Base-by-base conservation (phyloP, 1,140 invertebrate species). In the Anoplophora glabripennis region DNA sequence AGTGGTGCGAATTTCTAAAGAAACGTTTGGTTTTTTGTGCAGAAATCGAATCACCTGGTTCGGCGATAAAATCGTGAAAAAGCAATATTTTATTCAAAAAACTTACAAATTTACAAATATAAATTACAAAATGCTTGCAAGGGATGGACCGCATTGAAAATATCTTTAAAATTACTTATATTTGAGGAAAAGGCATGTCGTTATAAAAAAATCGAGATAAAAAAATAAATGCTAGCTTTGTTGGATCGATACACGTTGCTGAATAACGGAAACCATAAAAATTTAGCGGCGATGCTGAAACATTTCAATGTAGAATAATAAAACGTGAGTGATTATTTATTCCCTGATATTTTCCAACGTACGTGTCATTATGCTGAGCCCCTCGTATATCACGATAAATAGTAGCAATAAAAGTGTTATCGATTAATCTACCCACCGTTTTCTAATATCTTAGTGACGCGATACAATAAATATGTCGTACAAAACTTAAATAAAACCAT, bases 141-240 rank as follows among this genome's bases (percentile, higher is more conserved):
- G 40, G 54, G 37, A 38, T 47, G 46, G 54, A 57, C 46, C 47
- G 46, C 33, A 46, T 12, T 17, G 21, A 41, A 41, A 9, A 17
- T 9, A 21, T 14, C 0, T 44, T 44, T 44, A 44, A 11, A 14
- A n/a, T 12, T 44, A 41, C n/a, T 41, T 41, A 12, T 41, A 44
- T 44, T 21, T 17, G 14, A n/a, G 11, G 2, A 40, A 12, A 40
- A 44, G 12, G 21, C 21, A 44, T 21, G 21, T 14, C 9, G 14
- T 8, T 21, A 14, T 21, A 15, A 28, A 28, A 28, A 28, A 28
- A 28, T 3, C 5, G 5, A 28, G 5, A 28, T 28, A 28, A 28
- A 28, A 3, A 28, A 28, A 28, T 28, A 28, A 28, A 28, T 28
- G 21, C 21, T 28, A 28, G 2, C 21, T 28, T 28, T 28, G 21